These are phyloP conservation scores for Drosophila nasuta DNA, from an alignment of 1,140 invertebrate genomes.

Conservation along the genomic window DNA sequence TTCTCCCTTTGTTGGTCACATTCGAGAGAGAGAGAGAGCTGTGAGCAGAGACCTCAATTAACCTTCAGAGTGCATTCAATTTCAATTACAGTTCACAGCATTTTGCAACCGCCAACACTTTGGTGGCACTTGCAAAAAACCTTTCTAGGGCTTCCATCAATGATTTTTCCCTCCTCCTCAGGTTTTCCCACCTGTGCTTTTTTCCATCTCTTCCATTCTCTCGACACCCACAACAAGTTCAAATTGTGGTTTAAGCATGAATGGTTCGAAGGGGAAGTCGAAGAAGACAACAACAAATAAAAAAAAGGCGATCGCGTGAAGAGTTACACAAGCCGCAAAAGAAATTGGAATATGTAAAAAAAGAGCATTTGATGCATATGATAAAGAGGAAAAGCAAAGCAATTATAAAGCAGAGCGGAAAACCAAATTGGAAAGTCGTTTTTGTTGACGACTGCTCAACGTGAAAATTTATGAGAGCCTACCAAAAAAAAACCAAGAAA, in stretches of 20 bases:
- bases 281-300: neutral
- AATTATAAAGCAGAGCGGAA: conserved; percentile 56
- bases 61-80: conserved; percentile 61
- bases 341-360: conserved; percentile 51
- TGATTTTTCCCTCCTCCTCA: conserved; percentile 45
- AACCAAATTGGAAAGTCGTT: conserved; percentile 79
- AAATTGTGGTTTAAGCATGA: conserved; percentile 59
- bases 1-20: conserved; percentile 33
- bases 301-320: conserved; percentile 67
- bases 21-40: neutral
- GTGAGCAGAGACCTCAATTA: conserved; percentile 55
- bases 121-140: conserved; percentile 20
- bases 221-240: conserved; percentile 55
- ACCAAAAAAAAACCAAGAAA: neutral
- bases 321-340: conserved; percentile 64
- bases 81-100: conserved; percentile 50
- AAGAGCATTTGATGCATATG: conserved; percentile 32
- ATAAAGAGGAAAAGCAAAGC: conserved; percentile 42
- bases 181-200: conserved; percentile 9
- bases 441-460: conserved; percentile 29
- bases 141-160: conserved; percentile 63
- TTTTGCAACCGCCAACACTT: conserved; percentile 37
- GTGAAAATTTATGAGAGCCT: conserved; percentile 68
- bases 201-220: conserved; percentile 14
- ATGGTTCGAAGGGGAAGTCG: conserved; percentile 46